Percentiles rank a stretch among this genome's conserved stretches.
Conservation (phyloP, 2,888 invertebrate species). For the Mongoloraphidia duomilia region DNA sequence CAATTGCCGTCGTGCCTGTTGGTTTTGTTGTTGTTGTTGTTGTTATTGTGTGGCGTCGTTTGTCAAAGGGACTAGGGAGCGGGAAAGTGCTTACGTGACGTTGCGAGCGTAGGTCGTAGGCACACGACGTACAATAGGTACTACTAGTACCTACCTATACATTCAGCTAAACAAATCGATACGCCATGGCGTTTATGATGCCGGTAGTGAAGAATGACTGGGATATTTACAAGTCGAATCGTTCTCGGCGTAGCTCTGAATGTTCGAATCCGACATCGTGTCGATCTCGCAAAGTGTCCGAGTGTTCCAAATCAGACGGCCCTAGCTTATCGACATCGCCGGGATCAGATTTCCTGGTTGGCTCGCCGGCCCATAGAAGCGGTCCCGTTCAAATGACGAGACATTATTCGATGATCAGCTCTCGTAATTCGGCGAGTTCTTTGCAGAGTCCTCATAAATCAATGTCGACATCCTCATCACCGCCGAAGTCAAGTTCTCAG, state of each 20-base stretch:
- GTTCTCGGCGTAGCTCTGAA: slow-evolving; percentile 62
- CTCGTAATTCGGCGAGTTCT: slow-evolving; percentile 45
- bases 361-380: slow-evolving; percentile 46
- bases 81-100: too few relatives aligned
- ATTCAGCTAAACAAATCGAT: too few relatives aligned
- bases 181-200: slow-evolving; percentile 84
- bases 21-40: too few relatives aligned
- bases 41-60: too few relatives aligned
- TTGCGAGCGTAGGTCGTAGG: too few relatives aligned
- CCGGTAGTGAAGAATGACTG: slow-evolving; percentile 88
- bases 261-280: slow-evolving; percentile 45
- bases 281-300: slow-evolving; percentile 58
- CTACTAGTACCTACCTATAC: too few relatives aligned
- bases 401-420: slow-evolving; percentile 44
- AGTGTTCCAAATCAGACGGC: slow-evolving; percentile 58
- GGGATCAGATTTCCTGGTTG: slow-evolving; percentile 39
- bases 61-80: too few relatives aligned
- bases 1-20: too few relatives aligned
- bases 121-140: too few relatives aligned
- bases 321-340: slow-evolving; percentile 54
- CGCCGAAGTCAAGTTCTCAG: slow-evolving; percentile 40
- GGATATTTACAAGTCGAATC: slow-evolving; percentile 78
- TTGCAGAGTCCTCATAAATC: slow-evolving; percentile 48
- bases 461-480: slow-evolving; percentile 49
- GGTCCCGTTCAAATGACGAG: slow-evolving; percentile 49